A percentile compares a stretch with the other conserved stretches of the same genome.
phyloP scores from a whole-genome alignment of 2,888 invertebrate genomes.

The Globia sparganii region DNA sequence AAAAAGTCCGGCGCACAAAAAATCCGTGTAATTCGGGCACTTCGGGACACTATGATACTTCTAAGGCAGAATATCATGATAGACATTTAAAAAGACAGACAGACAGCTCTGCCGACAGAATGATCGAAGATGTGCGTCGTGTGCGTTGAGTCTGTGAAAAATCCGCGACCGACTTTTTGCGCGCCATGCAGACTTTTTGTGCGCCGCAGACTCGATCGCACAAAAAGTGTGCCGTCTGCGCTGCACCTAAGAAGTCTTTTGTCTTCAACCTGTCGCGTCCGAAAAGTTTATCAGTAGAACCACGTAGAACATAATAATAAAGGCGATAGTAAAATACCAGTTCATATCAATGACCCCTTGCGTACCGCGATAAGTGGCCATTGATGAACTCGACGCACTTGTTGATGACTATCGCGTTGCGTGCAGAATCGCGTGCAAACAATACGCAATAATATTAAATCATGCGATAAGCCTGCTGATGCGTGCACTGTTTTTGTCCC shows the following conservation, averaged over 20 bases:
- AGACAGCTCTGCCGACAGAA: too few species aligned
- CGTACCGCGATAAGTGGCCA: conserved; percentile 33
- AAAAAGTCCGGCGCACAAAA: too few species aligned
- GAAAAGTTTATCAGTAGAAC: conserved; percentile 13
- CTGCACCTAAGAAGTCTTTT: not conserved
- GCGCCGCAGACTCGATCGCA: too few species aligned
- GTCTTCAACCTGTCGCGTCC: not conserved
- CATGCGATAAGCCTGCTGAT: conserved; percentile 43
- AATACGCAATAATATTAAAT: conserved; percentile 52
- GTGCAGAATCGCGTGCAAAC: conserved; percentile 44
- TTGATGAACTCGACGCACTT: conserved; percentile 35
- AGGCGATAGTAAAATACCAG: conserved; percentile 25
- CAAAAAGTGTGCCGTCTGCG: too few species aligned
- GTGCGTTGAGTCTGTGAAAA: too few species aligned
- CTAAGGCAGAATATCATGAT: too few species aligned
- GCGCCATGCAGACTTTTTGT: too few species aligned
- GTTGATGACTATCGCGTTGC: conserved; percentile 22
- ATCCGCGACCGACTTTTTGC: too few species aligned
- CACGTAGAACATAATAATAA: conserved; percentile 12
- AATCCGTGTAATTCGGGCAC: too few species aligned
- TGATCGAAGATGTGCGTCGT: too few species aligned
- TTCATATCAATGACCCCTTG: conserved; percentile 19
- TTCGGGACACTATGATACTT: too few species aligned
- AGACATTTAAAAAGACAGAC: too few species aligned
- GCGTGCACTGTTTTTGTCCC: conserved; percentile 10